A percentile compares a stretch with the other conserved stretches of the same genome.
Evolutionary conservation across 1,140 invertebrate genomes (phyloP).

Genomic region (Parapsyche elsis): DNA sequence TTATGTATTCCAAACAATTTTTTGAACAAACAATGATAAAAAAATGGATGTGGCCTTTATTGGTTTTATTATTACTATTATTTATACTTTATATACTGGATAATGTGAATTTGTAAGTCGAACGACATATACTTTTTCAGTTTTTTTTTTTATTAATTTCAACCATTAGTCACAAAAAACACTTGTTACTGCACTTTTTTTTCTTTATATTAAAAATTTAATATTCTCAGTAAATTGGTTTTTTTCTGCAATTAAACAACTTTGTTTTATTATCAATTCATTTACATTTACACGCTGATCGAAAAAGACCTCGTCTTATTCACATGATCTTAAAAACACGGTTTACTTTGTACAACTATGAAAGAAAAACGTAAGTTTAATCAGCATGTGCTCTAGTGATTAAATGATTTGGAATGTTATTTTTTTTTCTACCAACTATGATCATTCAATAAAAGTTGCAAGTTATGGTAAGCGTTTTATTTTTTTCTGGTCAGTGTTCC

Average conservation of each 20-base stretch:
- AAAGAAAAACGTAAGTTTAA: too few species aligned
- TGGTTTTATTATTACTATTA: not conserved
- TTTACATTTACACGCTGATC: not conserved
- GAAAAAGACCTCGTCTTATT: too few species aligned
- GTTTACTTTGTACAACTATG: too few species aligned
- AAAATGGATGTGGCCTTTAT: not conserved
- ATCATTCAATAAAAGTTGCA: too few species aligned
- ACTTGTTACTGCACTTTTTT: not conserved
- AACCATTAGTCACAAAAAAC: not conserved
- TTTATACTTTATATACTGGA: not conserved
- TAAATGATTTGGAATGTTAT: too few species aligned
- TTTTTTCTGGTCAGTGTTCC: too few species aligned
- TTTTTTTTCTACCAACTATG: too few species aligned
- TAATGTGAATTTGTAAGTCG: not conserved
- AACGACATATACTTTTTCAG: not conserved
- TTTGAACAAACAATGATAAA: not conserved
- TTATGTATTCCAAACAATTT: not conserved
- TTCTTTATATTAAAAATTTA: not conserved
- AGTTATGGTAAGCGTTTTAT: too few species aligned
- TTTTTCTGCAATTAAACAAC: not conserved
- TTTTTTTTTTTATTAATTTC: not conserved
- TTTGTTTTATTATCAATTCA: not conserved
- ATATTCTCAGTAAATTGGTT: constrained; percentile 7
- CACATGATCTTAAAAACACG: too few species aligned
- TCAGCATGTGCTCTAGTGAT: too few species aligned